Evolutionary conservation across 2,888 invertebrate species (phyloP).

Genomic region (Pyrochroa serraticornis): DNA sequence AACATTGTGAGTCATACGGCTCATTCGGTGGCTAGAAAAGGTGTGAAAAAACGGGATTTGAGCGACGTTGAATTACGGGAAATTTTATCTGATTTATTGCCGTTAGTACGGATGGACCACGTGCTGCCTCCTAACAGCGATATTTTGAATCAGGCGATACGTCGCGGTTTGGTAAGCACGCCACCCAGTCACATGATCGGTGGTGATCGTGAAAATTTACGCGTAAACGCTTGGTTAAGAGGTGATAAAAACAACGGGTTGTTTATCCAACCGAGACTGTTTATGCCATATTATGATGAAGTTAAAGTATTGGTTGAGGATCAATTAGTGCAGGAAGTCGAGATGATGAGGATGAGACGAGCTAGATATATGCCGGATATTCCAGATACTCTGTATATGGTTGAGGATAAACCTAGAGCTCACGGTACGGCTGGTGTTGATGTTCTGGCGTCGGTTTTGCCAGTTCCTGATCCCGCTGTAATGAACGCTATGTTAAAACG

Average conservation of each 20-base stretch:
- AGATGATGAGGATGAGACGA: constrained; percentile 50
- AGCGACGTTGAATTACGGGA: constrained; percentile 87
- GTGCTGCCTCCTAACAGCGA: constrained; percentile 85
- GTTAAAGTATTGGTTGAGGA: constrained; percentile 88
- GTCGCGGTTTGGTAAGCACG: constrained; percentile 78
- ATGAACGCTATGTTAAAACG: constrained; percentile 82
- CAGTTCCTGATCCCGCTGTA: constrained; percentile 79
- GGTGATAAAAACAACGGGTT: constrained; percentile 75
- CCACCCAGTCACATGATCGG: constrained; percentile 87
- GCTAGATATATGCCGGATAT: constrained; percentile 79
- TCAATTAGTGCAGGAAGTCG: constrained; percentile 77
- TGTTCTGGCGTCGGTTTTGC: constrained; percentile 69
- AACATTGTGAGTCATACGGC: constrained; percentile 90
- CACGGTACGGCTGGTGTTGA: constrained; percentile 65
- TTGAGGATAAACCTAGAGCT: constrained; percentile 41
- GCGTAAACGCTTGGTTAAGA: constrained; percentile 81
- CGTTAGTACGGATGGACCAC: constrained; percentile 88
- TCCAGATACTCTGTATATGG: constrained; percentile 93
- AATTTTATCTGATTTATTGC: constrained; percentile 81
- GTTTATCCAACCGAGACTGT: constrained; percentile 84
- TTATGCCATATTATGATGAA: constrained; percentile 95
- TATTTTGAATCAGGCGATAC: constrained; percentile 70
- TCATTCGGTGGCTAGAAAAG: constrained; percentile 88
- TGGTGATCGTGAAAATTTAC: constrained; percentile 69
- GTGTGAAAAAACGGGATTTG: constrained; percentile 78